Evolutionary conservation across 2,797 vertebrate genomes (phyloP).

Genomic region (Balearica regulorum): DNA sequence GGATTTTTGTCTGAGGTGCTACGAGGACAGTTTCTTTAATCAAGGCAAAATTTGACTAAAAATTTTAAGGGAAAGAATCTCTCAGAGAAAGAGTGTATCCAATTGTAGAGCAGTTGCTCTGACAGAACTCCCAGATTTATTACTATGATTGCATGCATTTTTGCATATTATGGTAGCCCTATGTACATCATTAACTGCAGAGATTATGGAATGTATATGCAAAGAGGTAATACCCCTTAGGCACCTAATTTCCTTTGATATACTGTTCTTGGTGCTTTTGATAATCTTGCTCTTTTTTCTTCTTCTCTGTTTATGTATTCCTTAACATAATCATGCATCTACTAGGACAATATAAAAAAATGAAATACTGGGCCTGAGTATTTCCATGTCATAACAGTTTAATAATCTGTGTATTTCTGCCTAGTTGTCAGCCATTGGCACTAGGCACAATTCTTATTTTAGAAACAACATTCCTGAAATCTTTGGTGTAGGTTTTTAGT

Average conservation of each 20-base stretch:
- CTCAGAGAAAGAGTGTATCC: neutral
- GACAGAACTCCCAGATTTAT: neutral
- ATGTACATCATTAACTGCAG: neutral
- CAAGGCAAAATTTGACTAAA: neutral
- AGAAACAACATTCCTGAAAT: neutral
- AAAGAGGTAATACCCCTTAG: neutral
- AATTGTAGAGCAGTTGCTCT: neutral
- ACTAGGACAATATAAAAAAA: neutral
- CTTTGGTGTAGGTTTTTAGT: neutral
- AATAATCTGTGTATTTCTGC: neutral
- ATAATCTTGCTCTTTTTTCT: neutral
- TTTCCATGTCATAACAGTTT: neutral
- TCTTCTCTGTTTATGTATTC: neutral
- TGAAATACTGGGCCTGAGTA: neutral
- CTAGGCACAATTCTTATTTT: neutral
- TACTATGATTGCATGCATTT: neutral
- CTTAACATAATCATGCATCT: neutral
- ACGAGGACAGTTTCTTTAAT: neutral
- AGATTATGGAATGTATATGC: neutral
- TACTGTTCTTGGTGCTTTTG: neutral
- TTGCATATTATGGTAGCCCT: neutral
- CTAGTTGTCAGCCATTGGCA: neutral
- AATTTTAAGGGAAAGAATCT: neutral
- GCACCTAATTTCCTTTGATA: neutral
- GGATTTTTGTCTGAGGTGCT: accelerated